Evolutionary conservation across 1,140 invertebrate species (phyloP).

Genomic region (Sycophila sp.): DNA sequence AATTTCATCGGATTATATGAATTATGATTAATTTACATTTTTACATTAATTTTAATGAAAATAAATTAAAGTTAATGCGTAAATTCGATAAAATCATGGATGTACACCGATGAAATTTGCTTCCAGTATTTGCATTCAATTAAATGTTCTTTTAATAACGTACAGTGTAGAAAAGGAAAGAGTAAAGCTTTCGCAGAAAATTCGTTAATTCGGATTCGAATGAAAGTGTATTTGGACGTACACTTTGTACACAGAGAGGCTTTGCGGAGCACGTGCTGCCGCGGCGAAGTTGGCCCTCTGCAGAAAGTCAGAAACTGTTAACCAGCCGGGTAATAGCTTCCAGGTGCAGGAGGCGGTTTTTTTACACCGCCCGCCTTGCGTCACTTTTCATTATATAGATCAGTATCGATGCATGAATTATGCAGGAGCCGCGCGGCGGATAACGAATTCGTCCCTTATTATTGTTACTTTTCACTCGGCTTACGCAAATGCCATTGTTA

Average conservation of each 20-base stretch:
- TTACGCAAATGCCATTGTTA: not conserved
- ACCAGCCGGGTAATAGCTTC: conserved; percentile 52
- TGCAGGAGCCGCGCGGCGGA: not conserved
- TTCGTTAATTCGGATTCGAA: conserved; percentile 16
- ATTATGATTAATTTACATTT: too few relatives aligned
- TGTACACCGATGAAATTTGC: too few relatives aligned
- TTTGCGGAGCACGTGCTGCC: not conserved
- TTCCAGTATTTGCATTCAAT: too few relatives aligned
- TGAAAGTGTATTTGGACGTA: too few relatives aligned
- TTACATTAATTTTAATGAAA: too few relatives aligned
- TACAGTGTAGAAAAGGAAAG: too few relatives aligned
- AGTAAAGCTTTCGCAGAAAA: conserved; percentile 31
- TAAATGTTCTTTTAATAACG: too few relatives aligned
- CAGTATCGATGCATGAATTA: conserved; percentile 19
- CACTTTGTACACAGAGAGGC: too few relatives aligned
- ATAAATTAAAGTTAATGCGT: too few relatives aligned
- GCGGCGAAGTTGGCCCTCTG: not conserved
- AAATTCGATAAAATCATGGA: too few relatives aligned
- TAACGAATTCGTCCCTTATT: not conserved
- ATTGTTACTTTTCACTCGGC: not conserved
- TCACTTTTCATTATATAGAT: conserved; percentile 17
- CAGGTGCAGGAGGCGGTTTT: conserved; percentile 43
- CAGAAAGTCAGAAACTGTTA: conserved; percentile 54
- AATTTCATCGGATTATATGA: too few relatives aligned
- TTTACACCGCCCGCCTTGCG: not conserved